Evolutionary conservation across 2,888 invertebrate genomes (phyloP).

Genomic region (Perithous albicinctus): DNA sequence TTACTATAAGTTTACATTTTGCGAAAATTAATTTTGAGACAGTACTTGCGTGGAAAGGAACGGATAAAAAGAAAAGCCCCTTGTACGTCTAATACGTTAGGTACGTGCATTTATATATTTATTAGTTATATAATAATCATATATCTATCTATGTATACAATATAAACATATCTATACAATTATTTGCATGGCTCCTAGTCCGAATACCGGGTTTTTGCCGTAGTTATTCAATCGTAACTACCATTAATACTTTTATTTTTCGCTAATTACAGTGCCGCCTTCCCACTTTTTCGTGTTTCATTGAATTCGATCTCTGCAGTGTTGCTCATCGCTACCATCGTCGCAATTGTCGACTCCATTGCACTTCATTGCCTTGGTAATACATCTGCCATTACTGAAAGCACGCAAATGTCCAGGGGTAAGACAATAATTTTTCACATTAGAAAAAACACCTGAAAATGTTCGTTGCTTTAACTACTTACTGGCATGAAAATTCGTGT

Average conservation of each 20-base stretch:
- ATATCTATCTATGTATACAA: slow-evolving; percentile 57
- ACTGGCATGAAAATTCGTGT: slow-evolving; percentile 83
- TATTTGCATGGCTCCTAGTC: slow-evolving; percentile 59
- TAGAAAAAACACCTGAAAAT: not conserved
- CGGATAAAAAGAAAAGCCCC: not conserved
- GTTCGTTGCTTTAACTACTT: slow-evolving; percentile 52
- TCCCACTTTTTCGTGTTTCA: slow-evolving; percentile 15
- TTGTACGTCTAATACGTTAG: not conserved
- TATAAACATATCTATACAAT: slow-evolving; percentile 62
- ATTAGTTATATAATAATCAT: slow-evolving; percentile 47
- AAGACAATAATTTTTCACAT: not conserved
- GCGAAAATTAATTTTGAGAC: no score
- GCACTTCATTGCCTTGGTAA: slow-evolving; percentile 87
- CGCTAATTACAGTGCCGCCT: slow-evolving; percentile 22
- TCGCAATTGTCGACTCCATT: slow-evolving; percentile 89
- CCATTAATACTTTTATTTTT: slow-evolving; percentile 50
- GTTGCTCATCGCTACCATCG: slow-evolving; percentile 89
- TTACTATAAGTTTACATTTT: no score
- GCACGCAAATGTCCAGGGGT: not conserved
- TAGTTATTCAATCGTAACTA: slow-evolving; percentile 34
- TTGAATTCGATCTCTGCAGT: slow-evolving; percentile 79
- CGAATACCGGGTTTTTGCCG: slow-evolving; percentile 40
- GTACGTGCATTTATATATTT: slow-evolving; percentile 49
- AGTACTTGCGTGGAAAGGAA: not conserved
- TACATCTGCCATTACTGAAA: slow-evolving; percentile 87